These are phyloP conservation scores for Papilio protenor DNA, from an alignment of 2,888 invertebrate genomes.

Conservation along the genomic window DNA sequence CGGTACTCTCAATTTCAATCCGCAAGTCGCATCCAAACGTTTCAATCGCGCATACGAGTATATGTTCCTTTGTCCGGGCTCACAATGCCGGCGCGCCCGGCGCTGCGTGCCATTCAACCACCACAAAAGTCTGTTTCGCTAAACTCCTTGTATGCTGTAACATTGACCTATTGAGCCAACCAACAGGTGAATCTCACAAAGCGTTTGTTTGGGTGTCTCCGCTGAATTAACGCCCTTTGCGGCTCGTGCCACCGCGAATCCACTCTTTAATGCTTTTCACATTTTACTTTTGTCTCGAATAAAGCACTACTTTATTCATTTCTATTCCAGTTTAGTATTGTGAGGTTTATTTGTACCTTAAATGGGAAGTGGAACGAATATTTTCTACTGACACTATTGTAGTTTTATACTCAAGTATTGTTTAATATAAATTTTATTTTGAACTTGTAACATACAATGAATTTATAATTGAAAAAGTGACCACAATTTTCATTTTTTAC, in stretches of 20 bases:
- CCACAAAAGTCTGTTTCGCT: slow-evolving; percentile 79
- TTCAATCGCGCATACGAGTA: slow-evolving; percentile 80
- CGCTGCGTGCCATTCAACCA: slow-evolving; percentile 69
- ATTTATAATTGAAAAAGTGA: not conserved
- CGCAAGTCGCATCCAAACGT: slow-evolving; percentile 69
- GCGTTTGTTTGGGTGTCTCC: slow-evolving; percentile 47
- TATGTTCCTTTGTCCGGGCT: slow-evolving; percentile 72
- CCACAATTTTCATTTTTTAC: no score
- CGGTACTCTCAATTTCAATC: slow-evolving; percentile 74
- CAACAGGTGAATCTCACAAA: slow-evolving; percentile 83
- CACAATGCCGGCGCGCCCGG: slow-evolving; percentile 66
- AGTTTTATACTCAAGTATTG: not conserved
- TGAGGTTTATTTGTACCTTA: slow-evolving; percentile 37
- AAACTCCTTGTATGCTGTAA: slow-evolving; percentile 49
- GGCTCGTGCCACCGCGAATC: slow-evolving; percentile 35
- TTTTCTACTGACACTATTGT: not conserved
- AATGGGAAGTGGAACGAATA: not conserved
- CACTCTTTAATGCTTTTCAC: slow-evolving; percentile 17
- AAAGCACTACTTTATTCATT: slow-evolving; percentile 52
- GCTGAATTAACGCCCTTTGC: slow-evolving; percentile 44
- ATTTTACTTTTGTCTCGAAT: slow-evolving; percentile 31
- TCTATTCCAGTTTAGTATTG: slow-evolving; percentile 69
- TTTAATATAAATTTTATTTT: not conserved
- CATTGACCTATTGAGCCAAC: slow-evolving; percentile 81
- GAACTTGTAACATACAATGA: not conserved